These are phyloP conservation scores for Synergus laeviventris DNA, from an alignment of 2,888 invertebrate genomes.

Conservation along the genomic window DNA sequence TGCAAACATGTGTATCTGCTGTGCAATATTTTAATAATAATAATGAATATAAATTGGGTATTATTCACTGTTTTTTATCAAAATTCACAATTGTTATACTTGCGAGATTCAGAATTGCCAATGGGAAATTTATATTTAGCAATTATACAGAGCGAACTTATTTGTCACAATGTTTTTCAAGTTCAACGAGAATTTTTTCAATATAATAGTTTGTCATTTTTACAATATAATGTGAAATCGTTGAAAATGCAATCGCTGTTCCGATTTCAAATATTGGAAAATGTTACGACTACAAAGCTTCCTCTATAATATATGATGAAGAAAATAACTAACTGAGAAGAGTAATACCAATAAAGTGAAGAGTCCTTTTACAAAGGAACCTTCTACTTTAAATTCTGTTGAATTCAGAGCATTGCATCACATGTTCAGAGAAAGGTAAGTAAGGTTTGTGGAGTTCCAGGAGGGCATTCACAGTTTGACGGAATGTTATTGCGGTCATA, in stretches of 20 bases:
- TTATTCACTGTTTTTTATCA: neutral
- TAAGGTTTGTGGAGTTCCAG: slow-evolving; percentile 32
- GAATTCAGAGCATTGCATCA: slow-evolving; percentile 19
- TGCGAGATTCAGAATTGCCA: neutral
- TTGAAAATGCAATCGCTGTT: neutral
- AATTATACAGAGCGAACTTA: neutral
- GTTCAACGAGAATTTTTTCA: neutral
- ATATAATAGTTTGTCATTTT: neutral
- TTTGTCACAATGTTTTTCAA: neutral
- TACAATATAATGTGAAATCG: neutral
- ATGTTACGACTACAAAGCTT: too few species aligned
- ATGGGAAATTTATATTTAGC: neutral
- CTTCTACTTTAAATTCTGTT: slow-evolving; percentile 16
- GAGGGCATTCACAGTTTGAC: slow-evolving; percentile 67
- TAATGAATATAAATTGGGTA: neutral
- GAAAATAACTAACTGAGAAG: too few species aligned
- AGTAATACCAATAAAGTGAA: neutral
- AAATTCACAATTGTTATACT: neutral
- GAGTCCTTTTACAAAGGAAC: neutral
- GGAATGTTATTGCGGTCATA: slow-evolving; percentile 76
- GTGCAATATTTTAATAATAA: neutral
- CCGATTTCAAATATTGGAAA: too few species aligned
- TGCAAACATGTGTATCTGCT: neutral
- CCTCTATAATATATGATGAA: too few species aligned
- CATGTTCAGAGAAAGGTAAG: slow-evolving; percentile 26